Evolutionary conservation across 1,140 invertebrate genomes (phyloP).

Genomic region (Drosophila lowei): DNA sequence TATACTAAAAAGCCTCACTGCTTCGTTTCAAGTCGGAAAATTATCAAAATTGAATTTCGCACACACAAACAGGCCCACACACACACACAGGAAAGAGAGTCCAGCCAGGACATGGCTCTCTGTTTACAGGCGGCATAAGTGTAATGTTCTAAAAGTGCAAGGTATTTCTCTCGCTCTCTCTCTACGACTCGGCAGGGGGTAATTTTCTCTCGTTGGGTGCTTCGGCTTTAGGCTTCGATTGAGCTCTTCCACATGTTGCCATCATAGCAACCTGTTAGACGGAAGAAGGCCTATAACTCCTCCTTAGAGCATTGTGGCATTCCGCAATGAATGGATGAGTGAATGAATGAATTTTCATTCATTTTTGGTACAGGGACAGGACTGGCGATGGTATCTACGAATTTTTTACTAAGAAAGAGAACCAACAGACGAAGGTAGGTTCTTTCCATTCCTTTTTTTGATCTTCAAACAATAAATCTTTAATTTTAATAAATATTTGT

Average conservation of each 20-base stretch:
- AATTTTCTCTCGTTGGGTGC: slow-evolving; percentile 11
- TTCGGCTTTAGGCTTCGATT: neutral
- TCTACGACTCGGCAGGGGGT: neutral
- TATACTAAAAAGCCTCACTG: slow-evolving; percentile 65
- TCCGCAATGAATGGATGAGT: neutral
- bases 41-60: slow-evolving; percentile 69
- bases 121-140: slow-evolving; percentile 71
- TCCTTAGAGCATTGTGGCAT: neutral
- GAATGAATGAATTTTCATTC: slow-evolving; percentile 12
- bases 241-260: slow-evolving; percentile 48
- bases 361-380: neutral
- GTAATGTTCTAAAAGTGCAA: slow-evolving; percentile 55
- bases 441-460: no score
- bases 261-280: slow-evolving; percentile 50
- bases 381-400: neutral
- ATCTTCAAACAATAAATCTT: no score
- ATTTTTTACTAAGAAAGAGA: no score
- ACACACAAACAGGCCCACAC: slow-evolving; percentile 14
- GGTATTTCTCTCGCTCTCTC: slow-evolving; percentile 2
- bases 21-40: slow-evolving; percentile 40
- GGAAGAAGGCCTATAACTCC: slow-evolving; percentile 2
- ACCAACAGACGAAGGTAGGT: no score
- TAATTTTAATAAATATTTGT: no score
- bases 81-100: neutral
- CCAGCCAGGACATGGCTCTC: slow-evolving; percentile 58